These are phyloP conservation scores for Etheostoma spectabile DNA, from an alignment of 2,113 vertebrate genomes.

Conservation along the genomic window DNA sequence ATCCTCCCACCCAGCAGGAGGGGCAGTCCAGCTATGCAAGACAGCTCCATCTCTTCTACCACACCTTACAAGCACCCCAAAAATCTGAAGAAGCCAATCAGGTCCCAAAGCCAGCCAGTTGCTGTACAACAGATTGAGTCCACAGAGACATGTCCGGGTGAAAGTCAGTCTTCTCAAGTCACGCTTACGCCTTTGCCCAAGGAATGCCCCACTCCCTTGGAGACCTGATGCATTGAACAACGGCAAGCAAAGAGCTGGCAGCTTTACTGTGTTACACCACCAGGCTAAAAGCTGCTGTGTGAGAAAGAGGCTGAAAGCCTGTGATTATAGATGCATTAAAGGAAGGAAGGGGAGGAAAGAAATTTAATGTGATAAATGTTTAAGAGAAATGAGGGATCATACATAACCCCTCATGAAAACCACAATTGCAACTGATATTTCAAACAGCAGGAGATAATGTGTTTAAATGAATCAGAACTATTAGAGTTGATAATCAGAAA, in stretches of 20 bases:
- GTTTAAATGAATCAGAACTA: constrained; percentile 19
- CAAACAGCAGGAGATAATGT: constrained; percentile 17
- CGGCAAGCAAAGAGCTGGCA: constrained; percentile 30
- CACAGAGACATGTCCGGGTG: constrained; percentile 46
- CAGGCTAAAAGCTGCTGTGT: constrained; percentile 49
- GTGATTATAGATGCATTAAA: constrained; percentile 49
- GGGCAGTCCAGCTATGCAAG: constrained; percentile 79
- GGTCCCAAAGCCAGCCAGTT: constrained; percentile 75
- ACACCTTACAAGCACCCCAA: constrained; percentile 69
- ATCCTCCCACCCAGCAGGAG: constrained; percentile 44
- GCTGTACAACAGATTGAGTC: constrained; percentile 38
- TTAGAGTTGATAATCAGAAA: constrained; percentile 28
- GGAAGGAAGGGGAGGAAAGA: constrained; percentile 13
- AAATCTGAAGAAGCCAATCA: constrained; percentile 49
- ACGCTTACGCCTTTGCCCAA: constrained; percentile 62
- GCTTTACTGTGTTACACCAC: constrained; percentile 42
- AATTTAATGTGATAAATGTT: constrained; percentile 2
- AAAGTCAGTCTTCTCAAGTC: constrained; percentile 53
- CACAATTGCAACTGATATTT: constrained; percentile 34
- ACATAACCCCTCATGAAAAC: constrained; percentile 24
- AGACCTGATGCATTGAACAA: constrained; percentile 71
- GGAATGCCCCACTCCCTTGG: constrained; percentile 52
- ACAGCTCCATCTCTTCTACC: constrained; percentile 82
- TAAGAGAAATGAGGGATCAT: constrained; percentile 26
- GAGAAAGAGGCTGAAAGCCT: constrained; percentile 35